These are phyloP conservation scores for Lepidurus packardi DNA, from an alignment of 1,140 invertebrate species.

Conservation along the genomic window DNA sequence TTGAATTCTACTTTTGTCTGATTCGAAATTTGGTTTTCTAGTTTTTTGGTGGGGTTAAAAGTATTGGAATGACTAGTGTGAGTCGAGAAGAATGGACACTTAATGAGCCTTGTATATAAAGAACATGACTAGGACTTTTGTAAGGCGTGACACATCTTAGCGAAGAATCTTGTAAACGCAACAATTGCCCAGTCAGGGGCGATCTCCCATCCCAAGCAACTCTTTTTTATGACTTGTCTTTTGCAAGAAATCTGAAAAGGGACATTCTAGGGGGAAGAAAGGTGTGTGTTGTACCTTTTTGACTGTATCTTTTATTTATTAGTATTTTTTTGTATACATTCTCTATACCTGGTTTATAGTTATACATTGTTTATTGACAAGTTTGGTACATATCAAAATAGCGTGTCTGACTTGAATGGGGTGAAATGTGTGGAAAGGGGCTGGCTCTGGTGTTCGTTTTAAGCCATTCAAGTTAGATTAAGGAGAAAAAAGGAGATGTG, in stretches of 20 bases:
- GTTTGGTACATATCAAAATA: neutral
- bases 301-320: neutral
- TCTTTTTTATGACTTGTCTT: neutral
- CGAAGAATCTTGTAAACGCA: conserved; percentile 21
- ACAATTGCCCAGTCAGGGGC: conserved; percentile 6
- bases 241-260: too few species aligned
- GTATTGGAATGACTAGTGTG: neutral
- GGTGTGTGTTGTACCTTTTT: too few species aligned
- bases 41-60: neutral
- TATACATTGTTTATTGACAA: neutral
- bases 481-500: neutral
- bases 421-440: too few species aligned
- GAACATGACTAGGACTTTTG: neutral
- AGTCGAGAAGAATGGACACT: neutral
- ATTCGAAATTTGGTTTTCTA: neutral
- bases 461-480: neutral
- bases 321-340: neutral
- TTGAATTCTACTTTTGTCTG: too few species aligned
- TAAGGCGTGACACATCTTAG: conserved; percentile 9
- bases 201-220: neutral
- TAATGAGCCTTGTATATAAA: conserved; percentile 1
- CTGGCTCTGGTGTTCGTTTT: too few species aligned
- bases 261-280: too few species aligned
- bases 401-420: too few species aligned
- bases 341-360: neutral